Conservation (phyloP, 2,888 invertebrate genomes). For the Phorcus lineatus region DNA sequence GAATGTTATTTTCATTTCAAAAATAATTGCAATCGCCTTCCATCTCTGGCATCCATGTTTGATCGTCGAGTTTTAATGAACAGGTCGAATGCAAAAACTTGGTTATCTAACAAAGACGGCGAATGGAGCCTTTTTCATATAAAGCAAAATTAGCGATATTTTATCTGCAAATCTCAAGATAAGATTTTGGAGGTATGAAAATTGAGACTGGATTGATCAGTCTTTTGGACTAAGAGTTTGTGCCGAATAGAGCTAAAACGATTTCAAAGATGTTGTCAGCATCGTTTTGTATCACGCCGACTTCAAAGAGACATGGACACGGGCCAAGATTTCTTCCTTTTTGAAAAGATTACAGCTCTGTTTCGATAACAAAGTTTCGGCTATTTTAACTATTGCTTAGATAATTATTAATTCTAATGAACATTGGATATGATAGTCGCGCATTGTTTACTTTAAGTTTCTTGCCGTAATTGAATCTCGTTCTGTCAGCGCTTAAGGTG, state of each 20-base stretch:
- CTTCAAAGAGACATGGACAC: neutral
- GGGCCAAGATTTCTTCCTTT: neutral
- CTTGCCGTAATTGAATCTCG: neutral
- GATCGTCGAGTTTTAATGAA: neutral
- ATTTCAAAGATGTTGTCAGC: neutral
- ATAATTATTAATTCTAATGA: neutral
- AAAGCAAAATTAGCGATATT: neutral
- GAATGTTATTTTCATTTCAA: slow-evolving; percentile 8
- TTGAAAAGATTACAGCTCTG: neutral
- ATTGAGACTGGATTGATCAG: neutral
- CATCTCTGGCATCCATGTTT: neutral
- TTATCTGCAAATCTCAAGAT: neutral
- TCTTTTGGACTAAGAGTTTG: neutral
- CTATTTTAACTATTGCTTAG: neutral
- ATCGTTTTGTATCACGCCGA: neutral
- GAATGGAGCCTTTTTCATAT: neutral
- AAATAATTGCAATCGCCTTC: neutral
- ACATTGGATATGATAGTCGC: neutral
- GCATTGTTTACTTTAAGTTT: neutral
- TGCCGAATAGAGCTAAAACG: neutral
- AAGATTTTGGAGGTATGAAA: slow-evolving; percentile 7
- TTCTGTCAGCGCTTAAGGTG: neutral
- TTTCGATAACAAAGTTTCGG: neutral
- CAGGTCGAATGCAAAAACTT: neutral
- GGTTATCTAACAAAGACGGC: neutral